Evolutionary conservation across 2,888 invertebrate species (phyloP), one percentile per base, ranked within the genome.

Genomic region (Oscheius myriophilus): DNA sequence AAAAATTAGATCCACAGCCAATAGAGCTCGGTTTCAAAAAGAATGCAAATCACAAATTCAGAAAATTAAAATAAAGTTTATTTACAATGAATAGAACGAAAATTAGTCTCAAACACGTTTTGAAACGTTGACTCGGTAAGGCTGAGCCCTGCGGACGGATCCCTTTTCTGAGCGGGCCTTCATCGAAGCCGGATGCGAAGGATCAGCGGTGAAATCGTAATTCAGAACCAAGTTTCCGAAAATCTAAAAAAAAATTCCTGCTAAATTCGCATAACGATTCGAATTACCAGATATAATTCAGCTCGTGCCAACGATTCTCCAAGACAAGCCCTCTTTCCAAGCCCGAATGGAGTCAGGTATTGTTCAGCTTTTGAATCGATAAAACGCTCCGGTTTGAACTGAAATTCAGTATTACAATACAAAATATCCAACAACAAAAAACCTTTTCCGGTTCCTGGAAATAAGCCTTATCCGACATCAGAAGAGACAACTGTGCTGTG

Each of bases 241-340:
- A 26, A 61, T 61, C 61, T 61, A 33, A 61, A 61, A 16, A 12
- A 3, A 6, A 6, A 4, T 54, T 54, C 4, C 18, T 25, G 6
- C 3, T 21, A 12, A 1, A 33, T 25, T 54, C 9, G 1, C 26
- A 54, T 7, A 54, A 12, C 14, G 9, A 1, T 7, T 11, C 3
- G 16, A 61, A 49, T 42, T 23, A 74, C 74, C 71, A 75, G 59
- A 42, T 73, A 75, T 23, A 75, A 25, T 64, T 77, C 77, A n/a
- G 72, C 74, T 45, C 77, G 67, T 12, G 77, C 77, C 25, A 77
- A 43, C 11, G 71, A 69, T 45, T 77, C 77, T 7, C 77, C 77
- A 12, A 66, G 70, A 67, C 77, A 77, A 1, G 67, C 55, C 33
- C 77, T 39, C 25, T 73, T 73, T 7, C 77, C 77, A 21, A 77